These are phyloP conservation scores for Chelon auratus DNA, from an alignment of 2,797 vertebrate genomes.

Conservation along the genomic window DNA sequence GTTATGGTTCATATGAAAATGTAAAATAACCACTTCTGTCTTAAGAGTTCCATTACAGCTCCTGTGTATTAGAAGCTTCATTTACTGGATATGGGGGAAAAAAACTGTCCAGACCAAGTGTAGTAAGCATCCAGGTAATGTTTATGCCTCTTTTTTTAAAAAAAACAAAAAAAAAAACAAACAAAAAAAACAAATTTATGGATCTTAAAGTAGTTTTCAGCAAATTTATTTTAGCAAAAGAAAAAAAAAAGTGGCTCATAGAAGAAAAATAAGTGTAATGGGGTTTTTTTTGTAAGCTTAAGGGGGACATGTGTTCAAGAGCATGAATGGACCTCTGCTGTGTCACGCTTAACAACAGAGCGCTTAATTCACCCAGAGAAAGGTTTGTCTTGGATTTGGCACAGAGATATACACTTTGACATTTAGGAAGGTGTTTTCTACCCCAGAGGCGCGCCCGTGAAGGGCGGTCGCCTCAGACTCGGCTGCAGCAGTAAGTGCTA, in stretches of 20 bases:
- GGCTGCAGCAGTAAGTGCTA: constrained; percentile 57
- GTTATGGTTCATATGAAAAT: constrained; percentile 45
- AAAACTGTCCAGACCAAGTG: constrained; percentile 16
- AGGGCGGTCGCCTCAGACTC: constrained; percentile 28
- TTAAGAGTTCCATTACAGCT: constrained; percentile 25
- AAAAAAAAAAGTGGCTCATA: not conserved
- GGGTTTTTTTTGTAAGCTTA: not conserved
- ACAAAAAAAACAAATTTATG: no score
- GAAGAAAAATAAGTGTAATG: not conserved
- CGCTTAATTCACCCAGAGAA: constrained; percentile 65
- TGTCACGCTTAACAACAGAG: constrained; percentile 29
- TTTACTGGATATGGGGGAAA: constrained; percentile 15
- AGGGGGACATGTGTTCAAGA: constrained; percentile 23
- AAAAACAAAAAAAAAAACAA: no score
- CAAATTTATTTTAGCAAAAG: constrained; percentile 3
- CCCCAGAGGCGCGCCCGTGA: constrained; percentile 13
- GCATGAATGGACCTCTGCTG: constrained; percentile 23
- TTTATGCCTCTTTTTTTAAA: not conserved
- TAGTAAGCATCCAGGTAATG: constrained; percentile 31
- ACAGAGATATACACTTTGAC: constrained; percentile 31
- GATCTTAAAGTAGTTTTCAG: not conserved
- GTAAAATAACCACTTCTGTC: constrained; percentile 30
- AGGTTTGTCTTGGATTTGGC: constrained; percentile 72
- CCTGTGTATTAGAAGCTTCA: constrained; percentile 32
- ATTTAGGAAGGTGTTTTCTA: constrained; percentile 12